Conservation (phyloP, 2,888 invertebrate species). For the Luperina nickerlii region DNA sequence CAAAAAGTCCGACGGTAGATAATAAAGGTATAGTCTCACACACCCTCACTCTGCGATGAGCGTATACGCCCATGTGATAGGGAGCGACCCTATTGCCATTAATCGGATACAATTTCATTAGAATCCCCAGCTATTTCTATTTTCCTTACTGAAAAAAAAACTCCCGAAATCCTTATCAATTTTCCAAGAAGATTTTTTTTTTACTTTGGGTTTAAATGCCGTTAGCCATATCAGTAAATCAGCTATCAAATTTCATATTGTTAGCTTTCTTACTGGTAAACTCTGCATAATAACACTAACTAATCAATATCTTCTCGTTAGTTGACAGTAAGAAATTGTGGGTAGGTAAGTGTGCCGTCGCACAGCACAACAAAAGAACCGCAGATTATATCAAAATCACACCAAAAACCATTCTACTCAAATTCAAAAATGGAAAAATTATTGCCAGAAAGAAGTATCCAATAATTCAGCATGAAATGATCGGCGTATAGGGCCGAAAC, state of each 20-base stretch:
- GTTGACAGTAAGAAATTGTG: background rate
- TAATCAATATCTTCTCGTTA: background rate
- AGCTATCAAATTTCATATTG: background rate
- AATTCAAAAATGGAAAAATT: conserved; percentile 20
- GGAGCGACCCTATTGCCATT: conserved; percentile 41
- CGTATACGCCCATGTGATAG: conserved; percentile 45
- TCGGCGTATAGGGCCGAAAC: conserved; percentile 79
- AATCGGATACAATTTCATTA: conserved; percentile 50
- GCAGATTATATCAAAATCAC: background rate
- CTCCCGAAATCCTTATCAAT: background rate
- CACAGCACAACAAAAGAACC: background rate
- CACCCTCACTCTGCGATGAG: conserved; percentile 39
- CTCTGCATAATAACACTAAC: background rate
- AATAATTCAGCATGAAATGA: conserved; percentile 68
- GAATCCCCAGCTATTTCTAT: conserved; percentile 17
- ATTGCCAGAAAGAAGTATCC: conserved; percentile 40
- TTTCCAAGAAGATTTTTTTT: background rate
- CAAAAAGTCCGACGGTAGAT: conserved; percentile 22
- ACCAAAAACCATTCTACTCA: background rate
- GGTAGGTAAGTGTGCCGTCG: background rate
- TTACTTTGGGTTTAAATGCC: background rate
- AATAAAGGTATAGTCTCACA: conserved; percentile 28
- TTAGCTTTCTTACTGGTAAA: background rate
- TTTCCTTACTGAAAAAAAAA: background rate
- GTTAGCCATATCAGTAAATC: background rate